Conservation (phyloP, 2,888 invertebrate genomes). For the Sminthurides aquaticus region DNA sequence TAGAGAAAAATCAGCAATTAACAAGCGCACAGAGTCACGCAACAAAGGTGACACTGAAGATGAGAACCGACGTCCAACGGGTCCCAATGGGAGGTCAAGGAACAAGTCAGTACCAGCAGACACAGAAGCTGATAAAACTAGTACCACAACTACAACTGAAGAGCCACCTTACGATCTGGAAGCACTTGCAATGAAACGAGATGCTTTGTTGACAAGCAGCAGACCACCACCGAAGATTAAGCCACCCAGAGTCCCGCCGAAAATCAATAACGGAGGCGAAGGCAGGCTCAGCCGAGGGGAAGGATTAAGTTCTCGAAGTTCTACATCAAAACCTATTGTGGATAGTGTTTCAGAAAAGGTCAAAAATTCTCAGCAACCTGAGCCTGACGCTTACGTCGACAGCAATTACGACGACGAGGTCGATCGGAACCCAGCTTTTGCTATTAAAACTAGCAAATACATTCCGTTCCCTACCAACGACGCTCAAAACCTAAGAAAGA, state of each 20-base stretch:
- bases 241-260: slow-evolving; percentile 71
- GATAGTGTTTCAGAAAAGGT: slow-evolving; percentile 7
- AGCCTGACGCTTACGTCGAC: slow-evolving; percentile 28
- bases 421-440: slow-evolving; percentile 13
- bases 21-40: slow-evolving; percentile 54
- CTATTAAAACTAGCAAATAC: slow-evolving; percentile 21
- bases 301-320: slow-evolving; percentile 20
- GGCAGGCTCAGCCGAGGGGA: slow-evolving; percentile 50
- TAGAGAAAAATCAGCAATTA: slow-evolving; percentile 52
- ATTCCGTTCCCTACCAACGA: slow-evolving; percentile 12
- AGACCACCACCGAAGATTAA: slow-evolving; percentile 61
- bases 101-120: too few species aligned
- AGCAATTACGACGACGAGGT: slow-evolving; percentile 32
- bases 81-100: background rate
- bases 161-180: slow-evolving; percentile 20
- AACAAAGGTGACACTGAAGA: slow-evolving; percentile 12
- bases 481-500: too few species aligned
- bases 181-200: slow-evolving; percentile 23
- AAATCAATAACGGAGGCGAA: slow-evolving; percentile 55
- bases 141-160: slow-evolving; percentile 24
- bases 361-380: too few species aligned
- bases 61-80: slow-evolving; percentile 40
- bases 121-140: background rate
- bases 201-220: slow-evolving; percentile 31
- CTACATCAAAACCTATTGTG: slow-evolving; percentile 19